Conservation (phyloP, 2,888 invertebrate species). For the Cataglyphis albicans region DNA sequence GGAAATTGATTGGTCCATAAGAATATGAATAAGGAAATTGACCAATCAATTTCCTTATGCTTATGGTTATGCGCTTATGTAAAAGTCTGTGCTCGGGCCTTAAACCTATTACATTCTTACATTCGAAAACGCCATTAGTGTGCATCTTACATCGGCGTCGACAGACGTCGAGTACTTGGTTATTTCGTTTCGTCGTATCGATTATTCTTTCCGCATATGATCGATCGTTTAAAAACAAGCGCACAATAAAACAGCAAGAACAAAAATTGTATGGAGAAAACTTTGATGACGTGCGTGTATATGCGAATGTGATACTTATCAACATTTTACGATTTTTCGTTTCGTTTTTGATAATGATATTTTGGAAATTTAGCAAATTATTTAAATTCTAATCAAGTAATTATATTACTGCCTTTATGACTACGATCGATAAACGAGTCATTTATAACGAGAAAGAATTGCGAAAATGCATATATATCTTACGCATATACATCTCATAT, state of each 20-base stretch:
- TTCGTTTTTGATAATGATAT: constrained; percentile 6
- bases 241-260: constrained; percentile 45
- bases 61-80: too few relatives aligned
- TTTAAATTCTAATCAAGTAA: constrained; percentile 14
- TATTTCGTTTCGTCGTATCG: constrained; percentile 73
- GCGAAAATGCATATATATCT: not conserved
- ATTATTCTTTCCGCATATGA: constrained; percentile 70
- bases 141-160: too few relatives aligned
- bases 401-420: constrained; percentile 1
- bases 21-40: too few relatives aligned
- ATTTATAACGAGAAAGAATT: not conserved
- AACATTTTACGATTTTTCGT: constrained; percentile 24
- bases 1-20: too few relatives aligned
- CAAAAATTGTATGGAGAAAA: constrained; percentile 4
- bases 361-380: constrained; percentile 5
- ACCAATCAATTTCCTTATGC: too few relatives aligned
- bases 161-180: constrained; percentile 72
- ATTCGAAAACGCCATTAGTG: too few relatives aligned
- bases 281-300: constrained; percentile 33
- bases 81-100: too few relatives aligned
- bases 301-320: not conserved
- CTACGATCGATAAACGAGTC: constrained; percentile 22
- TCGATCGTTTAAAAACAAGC: constrained; percentile 59
- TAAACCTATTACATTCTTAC: too few relatives aligned
- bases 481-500: constrained; percentile 44